These are phyloP conservation scores for Lerema accius DNA, from an alignment of 1,140 invertebrate species.

Conservation along the genomic window DNA sequence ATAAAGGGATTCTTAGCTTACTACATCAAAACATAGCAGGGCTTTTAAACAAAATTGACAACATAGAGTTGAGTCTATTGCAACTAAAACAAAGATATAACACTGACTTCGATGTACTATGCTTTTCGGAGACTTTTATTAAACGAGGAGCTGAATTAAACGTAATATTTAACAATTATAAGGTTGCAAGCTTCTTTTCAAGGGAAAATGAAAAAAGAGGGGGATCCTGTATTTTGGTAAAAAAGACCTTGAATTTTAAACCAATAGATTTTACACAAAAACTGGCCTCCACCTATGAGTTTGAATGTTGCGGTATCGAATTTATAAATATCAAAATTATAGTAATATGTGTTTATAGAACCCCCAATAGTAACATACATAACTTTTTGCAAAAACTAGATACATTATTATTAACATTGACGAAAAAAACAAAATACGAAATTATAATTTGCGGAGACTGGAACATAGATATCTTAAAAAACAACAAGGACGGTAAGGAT, in stretches of 20 bases:
- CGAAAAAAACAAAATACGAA: constrained; percentile 27
- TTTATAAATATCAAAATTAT: constrained; percentile 20
- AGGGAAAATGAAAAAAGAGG: constrained; percentile 28
- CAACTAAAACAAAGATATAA: constrained; percentile 9
- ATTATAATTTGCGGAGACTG: constrained; percentile 36
- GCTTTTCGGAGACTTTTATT: constrained; percentile 33
- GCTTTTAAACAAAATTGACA: constrained; percentile 12
- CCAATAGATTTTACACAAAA: constrained; percentile 8
- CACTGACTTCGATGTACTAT: constrained; percentile 33
- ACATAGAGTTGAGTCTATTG: constrained; percentile 12
- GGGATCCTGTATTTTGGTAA: constrained; percentile 34
- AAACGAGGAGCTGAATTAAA: constrained; percentile 21
- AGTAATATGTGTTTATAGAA: constrained; percentile 35
- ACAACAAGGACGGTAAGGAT: constrained; percentile 11
- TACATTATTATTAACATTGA: constrained; percentile 23
- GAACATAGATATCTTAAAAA: constrained; percentile 39
- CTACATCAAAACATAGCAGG: constrained; percentile 26
- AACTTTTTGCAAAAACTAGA: constrained; percentile 34
- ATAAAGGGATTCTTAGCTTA: constrained; percentile 3
- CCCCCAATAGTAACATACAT: constrained; percentile 19
- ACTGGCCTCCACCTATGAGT: constrained; percentile 9
- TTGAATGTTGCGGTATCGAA: constrained; percentile 38
- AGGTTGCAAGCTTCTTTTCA: constrained; percentile 26
- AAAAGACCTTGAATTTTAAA: constrained; percentile 27
- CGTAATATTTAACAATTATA: constrained; percentile 33